A percentile compares a stretch with the other conserved stretches of the same genome.
Evolutionary conservation across 2,888 invertebrate species (phyloP).

Genomic region (Caenorhabditis virilis): DNA sequence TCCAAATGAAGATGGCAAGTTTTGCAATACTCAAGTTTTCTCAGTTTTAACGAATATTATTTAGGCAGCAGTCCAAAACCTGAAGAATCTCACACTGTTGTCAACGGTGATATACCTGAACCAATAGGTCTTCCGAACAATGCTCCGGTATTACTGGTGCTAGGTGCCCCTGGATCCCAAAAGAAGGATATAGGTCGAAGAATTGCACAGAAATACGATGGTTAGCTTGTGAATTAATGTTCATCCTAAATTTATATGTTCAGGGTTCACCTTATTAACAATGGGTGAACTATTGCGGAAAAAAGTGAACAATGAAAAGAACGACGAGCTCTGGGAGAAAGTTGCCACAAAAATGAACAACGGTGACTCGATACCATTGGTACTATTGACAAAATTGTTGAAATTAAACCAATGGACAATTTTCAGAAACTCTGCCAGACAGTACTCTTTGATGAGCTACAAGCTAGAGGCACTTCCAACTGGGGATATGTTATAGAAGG

Average conservation of each 20-base stretch:
- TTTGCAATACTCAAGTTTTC: no score
- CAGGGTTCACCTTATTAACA: slow-evolving; percentile 36
- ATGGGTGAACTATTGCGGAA: slow-evolving; percentile 69
- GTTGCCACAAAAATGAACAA: slow-evolving; percentile 67
- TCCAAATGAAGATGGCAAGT: slow-evolving; percentile 25
- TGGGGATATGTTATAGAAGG: slow-evolving; percentile 72
- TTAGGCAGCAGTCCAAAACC: neutral
- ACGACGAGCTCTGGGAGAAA: slow-evolving; percentile 64
- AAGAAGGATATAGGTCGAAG: slow-evolving; percentile 60
- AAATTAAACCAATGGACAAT: neutral
- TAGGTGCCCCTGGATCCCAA: slow-evolving; percentile 68
- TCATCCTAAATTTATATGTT: neutral
- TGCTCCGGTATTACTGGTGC: slow-evolving; percentile 63
- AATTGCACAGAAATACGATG: slow-evolving; percentile 67
- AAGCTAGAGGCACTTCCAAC: slow-evolving; percentile 58
- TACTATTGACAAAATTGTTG: slow-evolving; percentile 16
- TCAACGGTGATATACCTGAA: slow-evolving; percentile 22
- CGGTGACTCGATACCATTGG: slow-evolving; percentile 66
- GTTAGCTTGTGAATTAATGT: slow-evolving; percentile 11
- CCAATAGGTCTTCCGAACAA: slow-evolving; percentile 53
- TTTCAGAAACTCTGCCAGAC: slow-evolving; percentile 70
- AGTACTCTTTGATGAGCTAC: slow-evolving; percentile 67
- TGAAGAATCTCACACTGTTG: neutral
- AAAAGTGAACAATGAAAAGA: slow-evolving; percentile 57
- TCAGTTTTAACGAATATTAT: no score